Conservation (phyloP, 2,888 invertebrate species). For the Cheilosia urbana region DNA sequence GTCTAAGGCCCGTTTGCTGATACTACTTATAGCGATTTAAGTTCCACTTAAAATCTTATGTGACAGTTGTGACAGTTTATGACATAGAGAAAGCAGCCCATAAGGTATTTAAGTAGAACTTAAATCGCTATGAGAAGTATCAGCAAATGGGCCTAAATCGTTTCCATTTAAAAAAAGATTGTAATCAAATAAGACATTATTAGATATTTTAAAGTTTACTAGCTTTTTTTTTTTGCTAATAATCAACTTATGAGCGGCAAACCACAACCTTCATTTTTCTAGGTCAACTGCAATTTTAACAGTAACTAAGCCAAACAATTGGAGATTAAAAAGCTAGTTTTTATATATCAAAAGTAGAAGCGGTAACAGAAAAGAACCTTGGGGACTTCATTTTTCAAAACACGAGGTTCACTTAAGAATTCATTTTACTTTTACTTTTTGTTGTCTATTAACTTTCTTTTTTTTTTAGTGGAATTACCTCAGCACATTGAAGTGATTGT, state of each 20-base stretch:
- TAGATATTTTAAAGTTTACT: not conserved
- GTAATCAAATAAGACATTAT: not conserved
- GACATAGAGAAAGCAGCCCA: not conserved
- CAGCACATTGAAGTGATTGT: no score
- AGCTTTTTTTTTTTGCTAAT: slow-evolving; percentile 14
- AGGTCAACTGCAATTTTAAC: slow-evolving; percentile 8
- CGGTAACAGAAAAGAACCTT: not conserved
- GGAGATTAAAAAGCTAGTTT: not conserved
- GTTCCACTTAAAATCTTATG: not conserved
- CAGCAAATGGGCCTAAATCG: no score
- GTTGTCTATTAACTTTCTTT: not conserved
- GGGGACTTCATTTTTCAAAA: not conserved
- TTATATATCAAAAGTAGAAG: not conserved
- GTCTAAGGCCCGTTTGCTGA: no score
- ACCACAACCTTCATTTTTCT: slow-evolving; percentile 3
- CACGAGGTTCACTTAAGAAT: not conserved
- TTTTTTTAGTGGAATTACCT: no score
- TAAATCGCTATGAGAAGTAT: no score
- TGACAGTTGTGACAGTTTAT: not conserved
- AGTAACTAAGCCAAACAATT: slow-evolving; percentile 7
- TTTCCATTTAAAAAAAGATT: not conserved
- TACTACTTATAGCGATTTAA: no score
- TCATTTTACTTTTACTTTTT: not conserved
- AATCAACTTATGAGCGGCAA: slow-evolving; percentile 6
- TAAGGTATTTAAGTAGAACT: no score